phyloP scores from a whole-genome alignment of 1,140 invertebrate species.

The Archegozetes longisetosus region DNA sequence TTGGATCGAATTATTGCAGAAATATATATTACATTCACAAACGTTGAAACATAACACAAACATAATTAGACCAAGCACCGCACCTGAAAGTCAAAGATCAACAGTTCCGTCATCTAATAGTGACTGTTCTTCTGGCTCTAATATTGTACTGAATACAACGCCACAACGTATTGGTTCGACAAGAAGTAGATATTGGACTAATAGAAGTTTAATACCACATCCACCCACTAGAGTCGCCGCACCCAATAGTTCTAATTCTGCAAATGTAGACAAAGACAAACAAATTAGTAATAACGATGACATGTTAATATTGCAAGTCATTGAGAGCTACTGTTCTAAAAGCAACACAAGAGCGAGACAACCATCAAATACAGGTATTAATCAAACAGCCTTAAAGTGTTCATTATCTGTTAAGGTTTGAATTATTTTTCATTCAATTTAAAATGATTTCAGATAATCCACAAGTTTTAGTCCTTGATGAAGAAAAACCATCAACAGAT shows the following conservation, averaged over 20 bases:
- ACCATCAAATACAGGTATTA: neutral
- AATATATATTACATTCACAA: neutral
- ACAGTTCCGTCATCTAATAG: neutral
- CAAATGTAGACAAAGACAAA: neutral
- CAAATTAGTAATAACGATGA: neutral
- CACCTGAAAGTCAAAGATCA: neutral
- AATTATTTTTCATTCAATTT: neutral
- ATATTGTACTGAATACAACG: neutral
- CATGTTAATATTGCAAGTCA: neutral
- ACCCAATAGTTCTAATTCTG: neutral
- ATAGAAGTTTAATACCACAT: neutral
- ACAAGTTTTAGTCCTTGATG: neutral
- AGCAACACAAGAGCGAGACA: neutral
- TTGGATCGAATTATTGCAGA: neutral
- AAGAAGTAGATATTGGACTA: neutral
- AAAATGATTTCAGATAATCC: neutral
- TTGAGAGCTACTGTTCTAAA: neutral
- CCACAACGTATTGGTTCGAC: neutral
- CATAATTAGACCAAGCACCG: neutral
- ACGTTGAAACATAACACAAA: neutral
- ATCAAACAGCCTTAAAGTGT: neutral
- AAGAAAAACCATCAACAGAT: neutral
- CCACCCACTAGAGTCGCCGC: neutral
- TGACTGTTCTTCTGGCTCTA: neutral
- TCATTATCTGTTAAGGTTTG: neutral